Conservation (phyloP, 2,888 invertebrate species). For the Schizaphis graminum region DNA sequence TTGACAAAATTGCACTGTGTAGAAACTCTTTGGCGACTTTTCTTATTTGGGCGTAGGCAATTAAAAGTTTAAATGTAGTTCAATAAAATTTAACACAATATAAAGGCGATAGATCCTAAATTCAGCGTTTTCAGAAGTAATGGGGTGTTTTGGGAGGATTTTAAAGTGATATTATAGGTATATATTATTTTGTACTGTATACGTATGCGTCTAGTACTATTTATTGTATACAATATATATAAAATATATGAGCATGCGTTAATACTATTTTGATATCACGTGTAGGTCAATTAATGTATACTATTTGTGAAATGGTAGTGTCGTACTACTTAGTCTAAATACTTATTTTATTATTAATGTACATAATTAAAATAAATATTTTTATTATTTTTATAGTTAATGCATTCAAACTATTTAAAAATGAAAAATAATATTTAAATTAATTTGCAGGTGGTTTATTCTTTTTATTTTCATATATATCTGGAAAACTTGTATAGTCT, state of each 20-base stretch:
- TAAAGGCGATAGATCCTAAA: not conserved
- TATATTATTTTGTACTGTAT: not conserved
- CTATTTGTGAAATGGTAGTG: not conserved
- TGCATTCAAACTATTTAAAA: not conserved
- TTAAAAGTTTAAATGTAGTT: slow-evolving; percentile 43
- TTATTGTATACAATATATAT: not conserved
- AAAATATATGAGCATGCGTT: not conserved
- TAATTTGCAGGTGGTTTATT: not conserved
- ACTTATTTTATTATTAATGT: not conserved
- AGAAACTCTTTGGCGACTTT: slow-evolving; percentile 44
- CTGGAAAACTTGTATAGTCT: not conserved
- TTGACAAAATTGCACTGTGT: slow-evolving; percentile 25
- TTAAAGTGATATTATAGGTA: not conserved
- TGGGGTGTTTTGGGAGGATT: not conserved
- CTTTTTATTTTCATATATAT: not conserved
- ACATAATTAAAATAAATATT: not conserved
- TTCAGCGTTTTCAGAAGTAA: not conserved
- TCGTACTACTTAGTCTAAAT: not conserved
- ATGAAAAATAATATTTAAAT: not conserved
- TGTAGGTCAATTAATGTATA: not conserved
- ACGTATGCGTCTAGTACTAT: not conserved
- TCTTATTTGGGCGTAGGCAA: slow-evolving; percentile 32
- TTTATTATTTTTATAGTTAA: not conserved
- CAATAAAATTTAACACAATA: slow-evolving; percentile 13
- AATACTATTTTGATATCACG: not conserved